Base-by-base conservation (phyloP, 2,888 invertebrate genomes). In the Agrilus biguttatus region DNA sequence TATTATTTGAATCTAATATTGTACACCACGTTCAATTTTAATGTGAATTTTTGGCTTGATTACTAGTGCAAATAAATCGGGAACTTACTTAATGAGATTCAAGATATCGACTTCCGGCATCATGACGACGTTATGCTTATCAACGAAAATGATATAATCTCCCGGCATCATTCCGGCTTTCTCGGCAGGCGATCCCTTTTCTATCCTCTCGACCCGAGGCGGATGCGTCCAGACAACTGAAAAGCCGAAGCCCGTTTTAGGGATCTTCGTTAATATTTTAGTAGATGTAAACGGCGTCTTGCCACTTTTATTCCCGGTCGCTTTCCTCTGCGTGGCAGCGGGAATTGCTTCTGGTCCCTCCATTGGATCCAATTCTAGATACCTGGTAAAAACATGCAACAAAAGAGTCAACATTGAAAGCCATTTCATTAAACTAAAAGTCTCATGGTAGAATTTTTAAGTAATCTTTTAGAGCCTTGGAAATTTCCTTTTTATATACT, bases 191-290 rank as follows among this genome's bases (percentile, higher is more conserved):
- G 86, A 73, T 3, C 83, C 83, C 0, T 81, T 77, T 46, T 88
- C 88, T 12, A 89, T 83, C 45, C 88, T 72, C 60, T 89, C 89
- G 36, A 90, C 83, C 17, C 87, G 73, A 4, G 89, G 89, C 0
- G 89, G 89, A 56, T 85, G 78, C 6, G 88, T 89, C 89, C 89
- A 89, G 1, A 88, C 87, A 41, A 89, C 80, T 5, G 87, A 87
- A 66, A 89, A 89, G 13, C 89, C 89, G 54, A 82, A 85, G 19
- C 84, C 83, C n/a, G 60, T 57, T 50, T 63, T 66, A 14, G 63
- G 56, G 33, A 57, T 53, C 36, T 72, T 59, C 8, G 63, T 63
- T 49, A 81, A 63, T 45, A 65, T 63, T 59, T 83, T 82, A 37
- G 87, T 84, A 46, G 80, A 78, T 13, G 88, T 89, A 58, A 88